Conservation (phyloP, 2,888 invertebrate species). For the Sipha maydis region DNA sequence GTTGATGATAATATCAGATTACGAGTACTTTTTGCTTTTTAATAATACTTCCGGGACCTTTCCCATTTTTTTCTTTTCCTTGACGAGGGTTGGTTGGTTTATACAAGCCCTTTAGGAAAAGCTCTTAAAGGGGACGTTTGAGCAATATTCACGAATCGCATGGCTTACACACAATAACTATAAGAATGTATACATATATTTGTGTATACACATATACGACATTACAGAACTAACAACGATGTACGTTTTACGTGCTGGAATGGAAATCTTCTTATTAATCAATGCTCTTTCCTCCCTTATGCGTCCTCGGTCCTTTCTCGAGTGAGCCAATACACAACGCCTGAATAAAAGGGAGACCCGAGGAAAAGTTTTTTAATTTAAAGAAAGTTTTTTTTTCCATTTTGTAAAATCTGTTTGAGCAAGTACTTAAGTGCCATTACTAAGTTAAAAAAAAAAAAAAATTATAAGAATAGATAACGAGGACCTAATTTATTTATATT, state of each 20-base stretch:
- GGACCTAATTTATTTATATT: slow-evolving; percentile 57
- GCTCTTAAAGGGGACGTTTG: slow-evolving; percentile 57
- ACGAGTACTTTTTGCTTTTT: slow-evolving; percentile 59
- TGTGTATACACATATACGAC: slow-evolving; percentile 36
- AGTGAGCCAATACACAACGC: slow-evolving; percentile 19
- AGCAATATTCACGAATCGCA: slow-evolving; percentile 47
- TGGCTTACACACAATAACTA: slow-evolving; percentile 49
- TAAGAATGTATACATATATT: not conserved
- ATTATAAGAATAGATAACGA: slow-evolving; percentile 57
- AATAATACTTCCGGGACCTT: slow-evolving; percentile 62
- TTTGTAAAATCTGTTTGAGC: slow-evolving; percentile 58
- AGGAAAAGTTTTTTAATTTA: slow-evolving; percentile 59
- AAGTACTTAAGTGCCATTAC: slow-evolving; percentile 57
- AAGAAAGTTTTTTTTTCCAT: slow-evolving; percentile 49
- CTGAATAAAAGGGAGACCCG: slow-evolving; percentile 28
- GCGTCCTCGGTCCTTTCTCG: slow-evolving; percentile 18
- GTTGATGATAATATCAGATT: slow-evolving; percentile 58
- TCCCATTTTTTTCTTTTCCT: slow-evolving; percentile 37
- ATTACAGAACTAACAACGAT: slow-evolving; percentile 35
- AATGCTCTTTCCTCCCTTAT: slow-evolving; percentile 43
- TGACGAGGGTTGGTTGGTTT: slow-evolving; percentile 49
- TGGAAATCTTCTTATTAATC: slow-evolving; percentile 58
- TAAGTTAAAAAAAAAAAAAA: slow-evolving; percentile 43
- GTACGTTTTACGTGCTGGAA: slow-evolving; percentile 34
- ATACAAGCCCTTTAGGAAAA: slow-evolving; percentile 50